A percentile compares a stretch with the other conserved stretches of the same genome.
phyloP scores from a whole-genome alignment of 37 sponge, comb jelly and placozoan genomes.

The Axinella damicornis region DNA sequence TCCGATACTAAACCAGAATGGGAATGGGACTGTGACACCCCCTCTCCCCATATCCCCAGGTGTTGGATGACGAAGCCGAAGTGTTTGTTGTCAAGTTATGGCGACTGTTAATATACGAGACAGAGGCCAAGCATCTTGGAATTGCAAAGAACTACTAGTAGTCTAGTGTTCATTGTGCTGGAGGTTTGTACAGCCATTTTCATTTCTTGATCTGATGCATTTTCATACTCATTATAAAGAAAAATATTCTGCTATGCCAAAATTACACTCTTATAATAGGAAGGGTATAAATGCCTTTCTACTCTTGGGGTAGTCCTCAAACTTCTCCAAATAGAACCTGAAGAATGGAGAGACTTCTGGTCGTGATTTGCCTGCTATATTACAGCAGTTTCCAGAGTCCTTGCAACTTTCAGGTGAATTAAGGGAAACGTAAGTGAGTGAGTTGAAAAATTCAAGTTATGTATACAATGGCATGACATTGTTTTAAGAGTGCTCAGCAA shows the following conservation, averaged over 20 bases:
- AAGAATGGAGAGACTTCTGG: too few relatives aligned
- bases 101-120: slow-evolving; percentile 97
- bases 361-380: too few relatives aligned
- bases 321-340: slow-evolving; percentile 86
- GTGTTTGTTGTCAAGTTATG: slow-evolving; percentile 97
- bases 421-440: too few relatives aligned
- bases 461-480: too few relatives aligned
- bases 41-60: slow-evolving; percentile 47
- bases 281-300: slow-evolving; percentile 91
- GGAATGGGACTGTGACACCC: background rate
- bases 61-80: slow-evolving; percentile 97
- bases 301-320: slow-evolving; percentile 92
- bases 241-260: background rate
- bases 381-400: too few relatives aligned
- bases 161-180: too few relatives aligned
- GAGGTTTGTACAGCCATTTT: too few relatives aligned
- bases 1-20: background rate
- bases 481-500: too few relatives aligned
- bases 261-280: slow-evolving; percentile 26
- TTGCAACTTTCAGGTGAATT: too few relatives aligned
- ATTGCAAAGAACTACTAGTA: slow-evolving; percentile 79
- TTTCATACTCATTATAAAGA: background rate
- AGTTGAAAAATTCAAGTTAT: too few relatives aligned
- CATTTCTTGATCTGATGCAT: too few relatives aligned
- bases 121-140: slow-evolving; percentile 94